Evolutionary conservation across 2,888 invertebrate genomes (phyloP), one percentile per base, ranked within the genome.

Genomic region (Cerceris rybyensis): DNA sequence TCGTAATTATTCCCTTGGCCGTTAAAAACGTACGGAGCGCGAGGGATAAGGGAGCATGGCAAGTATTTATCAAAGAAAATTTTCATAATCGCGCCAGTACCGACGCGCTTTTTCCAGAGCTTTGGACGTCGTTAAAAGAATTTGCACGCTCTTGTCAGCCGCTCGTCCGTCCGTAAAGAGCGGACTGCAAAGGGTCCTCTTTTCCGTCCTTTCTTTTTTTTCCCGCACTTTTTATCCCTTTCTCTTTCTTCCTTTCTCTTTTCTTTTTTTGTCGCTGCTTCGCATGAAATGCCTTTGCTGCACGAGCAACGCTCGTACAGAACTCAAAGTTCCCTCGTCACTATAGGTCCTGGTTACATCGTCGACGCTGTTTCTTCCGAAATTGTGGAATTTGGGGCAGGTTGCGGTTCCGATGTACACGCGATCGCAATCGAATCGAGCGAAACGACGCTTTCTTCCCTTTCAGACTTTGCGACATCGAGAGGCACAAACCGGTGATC

Each of bases 51-150:
- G 72, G 64, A 52, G 58, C 42, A 43, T 55, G 54, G 68, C 77
- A 72, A 75, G 81, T 83, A 81, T 84, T 85, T 88, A 86, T 88
- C 89, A 90, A 89, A 90, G 88, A 87, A 90, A 87, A 83, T 88
- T 86, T 84, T 83, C 82, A 86, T 88, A 88, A 89, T 88, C 88
- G 86, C 85, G 80, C 60, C 76, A 86, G 79, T 74, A 81, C 74
- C 74, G 69, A 73, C 73, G 78, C 74, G 86, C 85, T 88, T 89
- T 28, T 83, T 87, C 86, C 88, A 83, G 82, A 77, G 83, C 88
- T 87, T 86, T 86, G 88, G 85, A 80, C 88, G 87, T 91, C 91
- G 90, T 92, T 92, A 92, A 91, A 91, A 91, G 89, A 92, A 92
- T 92, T 91, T 91, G 77, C 87, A 86, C 90, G 88, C 89, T 87